Percentiles rank a stretch among this genome's conserved stretches.
Conservation (phyloP, 2,888 invertebrate species). For the Apoda limacodes region DNA sequence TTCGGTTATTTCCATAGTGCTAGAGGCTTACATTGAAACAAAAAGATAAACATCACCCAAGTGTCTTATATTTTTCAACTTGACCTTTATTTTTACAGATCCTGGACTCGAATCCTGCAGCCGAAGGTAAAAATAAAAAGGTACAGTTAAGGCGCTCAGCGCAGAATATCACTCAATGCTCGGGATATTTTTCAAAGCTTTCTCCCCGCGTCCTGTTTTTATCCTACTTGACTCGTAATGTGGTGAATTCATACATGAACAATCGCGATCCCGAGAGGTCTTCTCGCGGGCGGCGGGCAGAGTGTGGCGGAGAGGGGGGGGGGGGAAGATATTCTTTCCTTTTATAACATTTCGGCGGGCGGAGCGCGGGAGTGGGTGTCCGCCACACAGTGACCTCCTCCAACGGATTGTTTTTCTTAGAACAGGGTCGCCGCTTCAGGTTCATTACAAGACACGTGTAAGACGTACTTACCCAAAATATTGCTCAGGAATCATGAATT, state of each 20-base stretch:
- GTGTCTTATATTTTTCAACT: slow-evolving; percentile 20
- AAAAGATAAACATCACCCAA: too few relatives aligned
- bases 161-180: slow-evolving; percentile 53
- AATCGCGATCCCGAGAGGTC: slow-evolving; percentile 58
- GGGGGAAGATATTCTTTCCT: slow-evolving; percentile 34
- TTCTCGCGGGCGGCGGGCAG: slow-evolving; percentile 24
- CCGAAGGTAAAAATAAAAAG: slow-evolving; percentile 27
- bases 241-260: slow-evolving; percentile 80
- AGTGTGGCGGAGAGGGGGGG: slow-evolving; percentile 21
- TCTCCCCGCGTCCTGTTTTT: slow-evolving; percentile 60
- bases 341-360: slow-evolving; percentile 36
- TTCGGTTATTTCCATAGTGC: too few relatives aligned
- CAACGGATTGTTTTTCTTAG: slow-evolving; percentile 6
- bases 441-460: too few relatives aligned
- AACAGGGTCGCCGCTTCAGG: slow-evolving; percentile 1
- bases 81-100: slow-evolving; percentile 13
- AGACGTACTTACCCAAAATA: too few relatives aligned
- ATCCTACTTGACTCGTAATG: slow-evolving; percentile 76
- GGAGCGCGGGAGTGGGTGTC: slow-evolving; percentile 25
- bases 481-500: too few relatives aligned
- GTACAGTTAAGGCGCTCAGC: slow-evolving; percentile 26
- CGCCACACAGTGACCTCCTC: slow-evolving; percentile 19
- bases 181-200: slow-evolving; percentile 59
- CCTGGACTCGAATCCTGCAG: slow-evolving; percentile 15
- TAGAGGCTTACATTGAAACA: too few relatives aligned